Percentiles rank a stretch among this genome's conserved stretches.
These are phyloP conservation scores for Synchiropus splendidus DNA, from an alignment of 2,113 vertebrate genomes.

Conservation along the genomic window DNA sequence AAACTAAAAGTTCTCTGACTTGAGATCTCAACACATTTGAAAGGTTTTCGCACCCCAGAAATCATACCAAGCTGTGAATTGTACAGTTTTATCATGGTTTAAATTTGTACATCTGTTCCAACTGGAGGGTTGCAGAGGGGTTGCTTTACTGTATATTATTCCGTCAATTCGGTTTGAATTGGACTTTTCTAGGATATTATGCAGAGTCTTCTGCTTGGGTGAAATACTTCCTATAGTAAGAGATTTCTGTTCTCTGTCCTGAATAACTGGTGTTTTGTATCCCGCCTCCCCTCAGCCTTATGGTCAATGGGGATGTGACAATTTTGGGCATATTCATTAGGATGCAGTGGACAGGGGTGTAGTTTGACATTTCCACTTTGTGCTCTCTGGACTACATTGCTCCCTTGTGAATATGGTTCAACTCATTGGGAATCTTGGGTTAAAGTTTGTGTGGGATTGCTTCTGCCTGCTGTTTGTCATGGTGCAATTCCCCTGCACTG, in stretches of 20 bases:
- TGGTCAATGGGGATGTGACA: constrained; percentile 47
- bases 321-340: constrained; percentile 22
- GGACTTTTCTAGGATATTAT: constrained; percentile 75
- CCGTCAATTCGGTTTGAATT: constrained; percentile 83
- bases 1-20: constrained; percentile 20
- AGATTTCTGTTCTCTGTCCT: constrained; percentile 85
- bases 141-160: constrained; percentile 65
- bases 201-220: constrained; percentile 78
- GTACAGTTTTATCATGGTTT: constrained; percentile 67
- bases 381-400: constrained; percentile 25
- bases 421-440: constrained; percentile 5
- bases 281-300: constrained; percentile 55
- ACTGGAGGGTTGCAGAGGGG: constrained; percentile 20
- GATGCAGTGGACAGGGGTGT: constrained; percentile 46
- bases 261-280: constrained; percentile 62
- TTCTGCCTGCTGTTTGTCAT: constrained; percentile 68
- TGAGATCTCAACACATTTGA: constrained; percentile 30
- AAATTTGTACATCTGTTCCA: constrained; percentile 62
- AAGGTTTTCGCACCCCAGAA: constrained; percentile 43
- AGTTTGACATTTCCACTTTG: constrained; percentile 7
- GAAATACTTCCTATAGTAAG: constrained; percentile 73
- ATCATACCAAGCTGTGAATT: constrained; percentile 75
- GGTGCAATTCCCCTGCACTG: constrained; percentile 62
- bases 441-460: constrained; percentile 61
- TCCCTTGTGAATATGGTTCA: constrained; percentile 37